These are phyloP conservation scores for Horisme vitalbata DNA, from an alignment of 2,888 invertebrate species.

Conservation along the genomic window DNA sequence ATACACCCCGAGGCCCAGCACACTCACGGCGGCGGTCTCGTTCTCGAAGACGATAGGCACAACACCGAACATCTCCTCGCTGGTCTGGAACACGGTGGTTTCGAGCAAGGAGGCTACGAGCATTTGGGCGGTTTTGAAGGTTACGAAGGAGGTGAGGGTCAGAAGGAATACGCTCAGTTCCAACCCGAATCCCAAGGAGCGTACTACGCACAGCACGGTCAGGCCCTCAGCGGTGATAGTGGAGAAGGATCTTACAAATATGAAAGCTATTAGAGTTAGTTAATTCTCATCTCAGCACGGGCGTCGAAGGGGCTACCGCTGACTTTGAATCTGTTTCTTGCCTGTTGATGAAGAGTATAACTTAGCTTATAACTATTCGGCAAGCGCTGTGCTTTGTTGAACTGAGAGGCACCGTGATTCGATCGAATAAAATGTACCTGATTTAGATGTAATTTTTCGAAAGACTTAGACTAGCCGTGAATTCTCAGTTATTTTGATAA, in stretches of 20 bases:
- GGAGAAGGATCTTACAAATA: conserved; percentile 66
- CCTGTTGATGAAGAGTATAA: conserved; percentile 55
- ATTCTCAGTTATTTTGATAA: conserved; percentile 42
- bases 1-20: conserved; percentile 85
- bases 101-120: conserved; percentile 49
- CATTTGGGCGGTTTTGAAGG: conserved; percentile 51
- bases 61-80: conserved; percentile 65
- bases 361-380: conserved; percentile 42
- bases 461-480: conserved; percentile 51
- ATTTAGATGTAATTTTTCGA: conserved; percentile 58
- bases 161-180: conserved; percentile 64
- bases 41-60: conserved; percentile 82
- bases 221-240: conserved; percentile 56
- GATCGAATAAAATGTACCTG: conserved; percentile 65
- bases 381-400: conserved; percentile 40
- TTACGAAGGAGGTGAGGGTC: conserved; percentile 62
- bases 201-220: conserved; percentile 57
- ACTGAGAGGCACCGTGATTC: conserved; percentile 43
- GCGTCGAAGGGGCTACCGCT: conserved; percentile 47
- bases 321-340: conserved; percentile 59
- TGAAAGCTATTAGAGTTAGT: conserved; percentile 62
- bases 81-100: conserved; percentile 50
- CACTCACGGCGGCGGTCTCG: conserved; percentile 81
- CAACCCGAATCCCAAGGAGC: conserved; percentile 60
- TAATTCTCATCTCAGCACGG: conserved; percentile 41